A percentile compares a stretch with the other conserved stretches of the same genome.
Conservation (phyloP, 2,888 invertebrate genomes). For the Clanis bilineata region DNA sequence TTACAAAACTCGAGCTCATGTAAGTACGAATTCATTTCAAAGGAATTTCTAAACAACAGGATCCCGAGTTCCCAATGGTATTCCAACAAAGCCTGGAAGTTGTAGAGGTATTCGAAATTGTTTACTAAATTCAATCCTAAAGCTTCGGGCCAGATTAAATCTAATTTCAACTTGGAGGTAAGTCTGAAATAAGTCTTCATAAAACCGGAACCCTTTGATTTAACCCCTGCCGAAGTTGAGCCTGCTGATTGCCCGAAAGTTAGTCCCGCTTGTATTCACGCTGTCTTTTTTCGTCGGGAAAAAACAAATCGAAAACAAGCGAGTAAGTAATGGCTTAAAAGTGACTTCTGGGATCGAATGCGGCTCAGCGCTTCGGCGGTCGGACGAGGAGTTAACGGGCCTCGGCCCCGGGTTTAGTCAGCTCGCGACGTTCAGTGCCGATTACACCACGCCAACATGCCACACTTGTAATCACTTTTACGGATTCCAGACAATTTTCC, state of each 20-base stretch:
- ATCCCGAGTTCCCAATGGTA: conserved; percentile 76
- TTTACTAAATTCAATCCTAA: conserved; percentile 82
- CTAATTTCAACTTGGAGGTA: conserved; percentile 82
- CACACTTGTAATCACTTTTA: conserved; percentile 45
- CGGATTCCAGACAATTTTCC: conserved; percentile 25
- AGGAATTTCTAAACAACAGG: conserved; percentile 77
- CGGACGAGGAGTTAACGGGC: conserved; percentile 26
- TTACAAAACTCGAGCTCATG: conserved; percentile 69
- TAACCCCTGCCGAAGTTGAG: conserved; percentile 76
- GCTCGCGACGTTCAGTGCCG: conserved; percentile 42
- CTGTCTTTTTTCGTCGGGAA: conserved; percentile 68
- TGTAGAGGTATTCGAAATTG: conserved; percentile 81
- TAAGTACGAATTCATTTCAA: conserved; percentile 76
- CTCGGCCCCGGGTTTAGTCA: conserved; percentile 35
- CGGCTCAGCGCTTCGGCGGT: conserved; percentile 41
- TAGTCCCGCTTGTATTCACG: conserved; percentile 66
- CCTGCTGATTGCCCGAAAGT: conserved; percentile 79
- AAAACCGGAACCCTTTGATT: conserved; percentile 82
- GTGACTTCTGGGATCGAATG: conserved; percentile 61
- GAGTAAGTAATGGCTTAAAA: conserved; percentile 76
- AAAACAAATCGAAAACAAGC: conserved; percentile 79
- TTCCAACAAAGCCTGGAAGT: conserved; percentile 80
- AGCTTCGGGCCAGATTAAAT: conserved; percentile 81
- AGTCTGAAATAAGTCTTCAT: conserved; percentile 82
- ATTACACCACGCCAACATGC: conserved; percentile 35